phyloP scores from a whole-genome alignment of 2,113 vertebrate genomes.

The Lepidiolamprologus cunningtoni region DNA sequence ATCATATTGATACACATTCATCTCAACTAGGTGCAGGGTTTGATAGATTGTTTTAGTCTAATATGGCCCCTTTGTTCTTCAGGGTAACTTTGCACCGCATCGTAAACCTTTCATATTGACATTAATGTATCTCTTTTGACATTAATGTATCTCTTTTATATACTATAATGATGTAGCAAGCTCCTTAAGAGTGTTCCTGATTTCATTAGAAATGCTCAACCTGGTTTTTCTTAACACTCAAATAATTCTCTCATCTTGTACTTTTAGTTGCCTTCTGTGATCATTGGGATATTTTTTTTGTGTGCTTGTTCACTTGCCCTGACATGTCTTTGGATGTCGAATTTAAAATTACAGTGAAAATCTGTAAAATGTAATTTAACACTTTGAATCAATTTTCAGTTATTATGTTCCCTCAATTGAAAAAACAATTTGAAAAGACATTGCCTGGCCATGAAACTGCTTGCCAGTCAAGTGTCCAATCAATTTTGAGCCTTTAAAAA shows the following conservation, averaged over 20 bases:
- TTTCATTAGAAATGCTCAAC: background rate
- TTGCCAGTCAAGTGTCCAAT: background rate
- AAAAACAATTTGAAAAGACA: too few species aligned
- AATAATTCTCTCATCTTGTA: background rate
- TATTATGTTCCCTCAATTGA: background rate
- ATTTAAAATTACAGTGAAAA: background rate
- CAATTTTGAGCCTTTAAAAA: background rate
- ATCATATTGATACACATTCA: background rate
- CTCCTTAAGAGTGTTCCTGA: accelerated
- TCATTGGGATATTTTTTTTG: accelerated
- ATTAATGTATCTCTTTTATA: background rate
- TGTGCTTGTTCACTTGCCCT: background rate
- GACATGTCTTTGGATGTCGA: background rate
- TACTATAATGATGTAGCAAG: background rate
- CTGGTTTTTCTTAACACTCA: background rate
- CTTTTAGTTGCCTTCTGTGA: background rate
- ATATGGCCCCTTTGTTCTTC: background rate
- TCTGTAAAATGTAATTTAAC: background rate
- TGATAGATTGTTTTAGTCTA: background rate
- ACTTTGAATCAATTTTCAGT: background rate
- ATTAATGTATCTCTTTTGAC: background rate
- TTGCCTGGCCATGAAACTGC: background rate
- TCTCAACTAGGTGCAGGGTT: background rate
- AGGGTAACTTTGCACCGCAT: background rate
- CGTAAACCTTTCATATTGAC: background rate